Evolutionary conservation across 1,140 invertebrate genomes (phyloP), one percentile per base, ranked within the genome.

Genomic region (Heliothis virescens): DNA sequence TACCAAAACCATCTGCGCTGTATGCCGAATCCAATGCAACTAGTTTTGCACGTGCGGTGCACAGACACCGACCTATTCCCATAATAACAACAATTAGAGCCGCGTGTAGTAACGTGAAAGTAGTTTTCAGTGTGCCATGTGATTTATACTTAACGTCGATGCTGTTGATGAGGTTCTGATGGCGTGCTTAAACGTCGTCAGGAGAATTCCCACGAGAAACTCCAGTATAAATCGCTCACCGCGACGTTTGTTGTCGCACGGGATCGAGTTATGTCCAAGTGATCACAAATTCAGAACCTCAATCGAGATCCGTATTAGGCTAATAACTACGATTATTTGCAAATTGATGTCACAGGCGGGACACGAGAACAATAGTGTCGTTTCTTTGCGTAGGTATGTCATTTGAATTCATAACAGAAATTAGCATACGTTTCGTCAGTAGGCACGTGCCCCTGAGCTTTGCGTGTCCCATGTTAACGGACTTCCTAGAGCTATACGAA

Each of bases 401-500:
- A 82, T 83, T 81, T 79, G 81, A 84, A 87, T 87, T 83, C 80
- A 81, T 84, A 81, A 84, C 65, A 72, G 53, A 47, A 72, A 81
- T 87, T 87, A 83, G 80, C 74, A 85, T 84, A 78, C 73, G 62
- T 77, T 84, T 86, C 79, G 84, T 76, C 82, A 81, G 82, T 82
- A 50, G 80, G 60, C 84, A 81, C 80, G 65, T 73, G 76, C 55
- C 21, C 26, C 48, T n/a, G 71, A 50, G 72, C 21, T 21, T 65
- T 26, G 74, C 72, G 65, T 69, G 47, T 16, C 41, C 55, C 55
- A 52, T 59, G 21, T 60, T 69, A 67, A 52, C 12, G 69, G 18
- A 78, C 73, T 83, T 87, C 85, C 86, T 88, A 85, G 83, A 85
- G 80, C 83, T 85, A 80, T 83, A 88, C 83, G 86, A 84, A 81